Conservation (phyloP, 1,140 invertebrate genomes). For the Zaprionus taronus region DNA sequence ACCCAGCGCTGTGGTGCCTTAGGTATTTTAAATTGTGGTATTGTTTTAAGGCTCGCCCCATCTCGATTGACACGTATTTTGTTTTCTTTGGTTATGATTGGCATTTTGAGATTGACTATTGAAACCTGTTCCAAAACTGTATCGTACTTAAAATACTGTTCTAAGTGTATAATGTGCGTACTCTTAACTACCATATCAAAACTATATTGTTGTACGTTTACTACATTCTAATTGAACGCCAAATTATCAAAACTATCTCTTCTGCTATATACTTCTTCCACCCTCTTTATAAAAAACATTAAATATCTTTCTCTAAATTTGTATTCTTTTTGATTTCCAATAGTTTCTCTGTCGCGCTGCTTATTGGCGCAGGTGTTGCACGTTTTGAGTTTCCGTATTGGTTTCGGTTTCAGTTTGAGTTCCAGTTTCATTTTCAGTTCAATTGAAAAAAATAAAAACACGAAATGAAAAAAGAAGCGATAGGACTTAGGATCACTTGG, state of each 20-base stretch:
- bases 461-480: neutral
- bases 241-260: conserved; percentile 72
- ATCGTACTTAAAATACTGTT: conserved; percentile 72
- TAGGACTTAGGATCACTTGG: conserved; percentile 6
- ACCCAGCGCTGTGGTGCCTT: conserved; percentile 23
- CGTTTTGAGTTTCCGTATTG: conserved; percentile 48
- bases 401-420: conserved; percentile 4
- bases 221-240: conserved; percentile 71
- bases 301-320: conserved; percentile 51
- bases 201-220: conserved; percentile 78
- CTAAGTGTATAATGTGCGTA: conserved; percentile 78
- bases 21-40: conserved; percentile 35
- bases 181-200: conserved; percentile 63
- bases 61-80: conserved; percentile 47
- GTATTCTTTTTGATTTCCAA: conserved; percentile 37
- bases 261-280: conserved; percentile 61
- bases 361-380: conserved; percentile 48
- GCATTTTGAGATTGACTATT: conserved; percentile 72
- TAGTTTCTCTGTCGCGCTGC: conserved; percentile 36
- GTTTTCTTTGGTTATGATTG: conserved; percentile 63
- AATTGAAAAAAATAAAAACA: conserved; percentile 12
- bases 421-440: conserved; percentile 39
- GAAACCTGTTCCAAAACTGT: conserved; percentile 61
- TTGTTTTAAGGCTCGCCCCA: conserved; percentile 51
- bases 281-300: conserved; percentile 50